Percentiles rank a stretch among this genome's conserved stretches.
These are phyloP conservation scores for Benthosema pterotum DNA, from an alignment of 2,797 vertebrate species.

Conservation along the genomic window DNA sequence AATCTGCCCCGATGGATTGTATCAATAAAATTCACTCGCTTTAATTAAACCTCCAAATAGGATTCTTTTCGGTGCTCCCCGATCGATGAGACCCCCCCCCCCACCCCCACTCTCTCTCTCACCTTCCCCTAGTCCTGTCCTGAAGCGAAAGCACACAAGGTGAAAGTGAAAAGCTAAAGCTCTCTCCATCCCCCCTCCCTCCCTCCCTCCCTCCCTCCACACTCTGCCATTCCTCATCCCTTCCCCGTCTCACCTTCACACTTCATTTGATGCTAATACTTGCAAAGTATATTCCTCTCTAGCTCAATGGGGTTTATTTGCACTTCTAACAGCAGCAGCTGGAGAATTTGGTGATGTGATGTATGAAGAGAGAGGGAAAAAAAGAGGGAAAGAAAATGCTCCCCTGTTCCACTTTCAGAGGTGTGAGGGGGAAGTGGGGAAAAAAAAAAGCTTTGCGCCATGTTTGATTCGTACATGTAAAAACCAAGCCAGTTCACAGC, in stretches of 20 bases:
- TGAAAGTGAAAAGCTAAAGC: conserved; percentile 38
- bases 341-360: conserved; percentile 41
- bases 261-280: conserved; percentile 65
- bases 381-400: conserved; percentile 23
- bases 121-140: conserved; percentile 42
- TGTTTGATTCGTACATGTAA: conserved; percentile 30
- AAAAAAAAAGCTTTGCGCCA: conserved; percentile 6
- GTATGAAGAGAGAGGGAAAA: conserved; percentile 1
- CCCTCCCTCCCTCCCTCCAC: conserved; percentile 34
- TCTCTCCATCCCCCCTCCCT: conserved; percentile 22
- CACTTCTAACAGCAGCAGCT: conserved; percentile 63
- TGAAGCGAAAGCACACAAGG: conserved; percentile 42
- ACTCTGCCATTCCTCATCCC: conserved; percentile 12
- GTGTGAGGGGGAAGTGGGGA: conserved; percentile 18
- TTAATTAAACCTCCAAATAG: conserved; percentile 76
- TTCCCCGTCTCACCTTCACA: conserved; percentile 71
- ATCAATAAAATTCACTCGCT: conserved; percentile 72
- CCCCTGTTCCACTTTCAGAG: conserved; percentile 47
- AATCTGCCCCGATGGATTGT: conserved; percentile 60
- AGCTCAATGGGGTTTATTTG: conserved; percentile 55
- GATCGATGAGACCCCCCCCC: conserved; percentile 60
- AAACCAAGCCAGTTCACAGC: conserved; percentile 19
- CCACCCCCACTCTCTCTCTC: conserved; percentile 41
- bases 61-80: conserved; percentile 53
- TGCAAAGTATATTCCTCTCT: conserved; percentile 60